Percentiles rank a stretch among this genome's conserved stretches.
Conservation (phyloP, 30 jellyfish, hydroid and myxozoan genomes). For the Aurelia sp. region DNA sequence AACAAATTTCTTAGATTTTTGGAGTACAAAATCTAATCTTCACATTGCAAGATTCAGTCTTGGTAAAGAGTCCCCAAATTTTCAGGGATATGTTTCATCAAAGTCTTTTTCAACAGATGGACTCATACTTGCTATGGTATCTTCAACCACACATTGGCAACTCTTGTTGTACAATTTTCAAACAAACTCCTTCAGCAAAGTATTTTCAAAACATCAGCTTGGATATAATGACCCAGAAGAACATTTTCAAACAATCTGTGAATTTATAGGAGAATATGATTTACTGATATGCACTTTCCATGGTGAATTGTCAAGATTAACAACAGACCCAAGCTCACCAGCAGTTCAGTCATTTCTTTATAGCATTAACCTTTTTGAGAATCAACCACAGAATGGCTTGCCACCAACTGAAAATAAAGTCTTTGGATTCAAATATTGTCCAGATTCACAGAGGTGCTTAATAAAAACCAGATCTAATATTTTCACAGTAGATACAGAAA, state of each 20-base stretch:
- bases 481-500: constrained; percentile 15
- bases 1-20: constrained; percentile 46
- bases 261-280: constrained; percentile 33
- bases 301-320: constrained; percentile 31
- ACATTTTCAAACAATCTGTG: constrained; percentile 49
- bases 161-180: constrained; percentile 23
- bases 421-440: constrained; percentile 25
- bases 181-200: constrained; percentile 16
- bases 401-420: neutral
- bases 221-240: constrained; percentile 34
- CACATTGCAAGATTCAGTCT: constrained; percentile 29
- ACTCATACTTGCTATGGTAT: constrained; percentile 23
- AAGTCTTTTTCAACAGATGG: constrained; percentile 57
- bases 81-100: constrained; percentile 60
- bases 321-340: constrained; percentile 11
- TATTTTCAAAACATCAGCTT: constrained; percentile 10
- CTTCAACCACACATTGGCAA: constrained; percentile 55
- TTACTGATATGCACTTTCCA: constrained; percentile 25
- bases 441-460: constrained; percentile 23
- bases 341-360: neutral
- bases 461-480: neutral
- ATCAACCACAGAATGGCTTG: neutral
- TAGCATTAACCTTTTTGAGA: neutral
- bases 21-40: constrained; percentile 34
- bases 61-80: constrained; percentile 33